Percentiles rank a stretch among this genome's conserved stretches.
Conservation (phyloP, 2,113 vertebrate genomes). For the Lucifuga dentata region DNA sequence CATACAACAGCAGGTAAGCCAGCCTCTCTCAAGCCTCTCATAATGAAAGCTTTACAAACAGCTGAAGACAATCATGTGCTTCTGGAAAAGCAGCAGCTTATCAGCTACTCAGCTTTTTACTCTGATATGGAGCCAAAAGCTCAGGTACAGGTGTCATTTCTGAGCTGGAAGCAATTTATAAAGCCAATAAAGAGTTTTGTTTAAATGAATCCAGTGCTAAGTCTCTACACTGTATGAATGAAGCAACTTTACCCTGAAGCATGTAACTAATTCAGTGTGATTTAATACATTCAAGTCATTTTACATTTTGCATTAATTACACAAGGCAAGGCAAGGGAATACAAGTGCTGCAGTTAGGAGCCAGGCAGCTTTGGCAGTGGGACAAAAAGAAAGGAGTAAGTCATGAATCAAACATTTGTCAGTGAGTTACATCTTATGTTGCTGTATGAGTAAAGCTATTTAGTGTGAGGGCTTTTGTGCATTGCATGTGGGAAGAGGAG, state of each 20-base stretch:
- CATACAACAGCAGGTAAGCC: slow-evolving; percentile 56
- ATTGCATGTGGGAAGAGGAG: slow-evolving; percentile 43
- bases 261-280: slow-evolving; percentile 37
- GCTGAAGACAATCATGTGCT: neutral
- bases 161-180: slow-evolving; percentile 21
- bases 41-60: slow-evolving; percentile 3
- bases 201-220: slow-evolving; percentile 15
- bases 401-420: slow-evolving; percentile 69
- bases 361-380: slow-evolving; percentile 19
- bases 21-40: neutral
- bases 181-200: slow-evolving; percentile 14
- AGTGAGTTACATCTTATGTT: slow-evolving; percentile 40
- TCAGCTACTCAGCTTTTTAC: slow-evolving; percentile 32
- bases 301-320: slow-evolving; percentile 46
- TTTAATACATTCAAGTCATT: slow-evolving; percentile 45
- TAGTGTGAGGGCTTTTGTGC: slow-evolving; percentile 26
- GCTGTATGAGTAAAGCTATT: slow-evolving; percentile 61
- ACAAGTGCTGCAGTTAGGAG: slow-evolving; percentile 41
- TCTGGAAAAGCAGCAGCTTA: slow-evolving; percentile 6
- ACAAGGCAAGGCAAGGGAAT: slow-evolving; percentile 14
- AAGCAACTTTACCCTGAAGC: slow-evolving; percentile 16
- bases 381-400: slow-evolving; percentile 7
- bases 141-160: slow-evolving; percentile 36
- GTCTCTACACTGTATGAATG: slow-evolving; percentile 40
- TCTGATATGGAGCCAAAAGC: slow-evolving; percentile 4